Evolutionary conservation across 2,888 invertebrate genomes (phyloP).

Genomic region (Epinotia demarniana): DNA sequence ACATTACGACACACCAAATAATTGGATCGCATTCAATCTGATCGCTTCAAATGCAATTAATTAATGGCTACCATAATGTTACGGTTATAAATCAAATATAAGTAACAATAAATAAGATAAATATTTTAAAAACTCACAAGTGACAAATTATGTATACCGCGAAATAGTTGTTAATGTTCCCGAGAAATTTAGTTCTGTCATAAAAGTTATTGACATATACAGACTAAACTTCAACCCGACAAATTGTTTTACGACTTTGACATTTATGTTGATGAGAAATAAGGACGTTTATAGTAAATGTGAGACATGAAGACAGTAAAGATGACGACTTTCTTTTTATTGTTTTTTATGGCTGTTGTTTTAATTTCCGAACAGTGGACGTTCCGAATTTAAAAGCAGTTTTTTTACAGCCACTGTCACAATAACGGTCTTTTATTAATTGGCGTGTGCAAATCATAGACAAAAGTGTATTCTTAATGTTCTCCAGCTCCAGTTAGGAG

Average conservation of each 20-base stretch:
- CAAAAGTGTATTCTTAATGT: conserved; percentile 16
- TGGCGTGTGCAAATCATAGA: conserved; percentile 31
- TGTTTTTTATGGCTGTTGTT: conserved; percentile 31
- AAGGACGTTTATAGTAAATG: neutral
- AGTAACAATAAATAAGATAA: conserved; percentile 29
- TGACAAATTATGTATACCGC: conserved; percentile 37
- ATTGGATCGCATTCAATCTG: neutral
- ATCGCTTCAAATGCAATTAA: neutral
- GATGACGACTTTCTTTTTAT: conserved; percentile 19
- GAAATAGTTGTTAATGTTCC: conserved; percentile 36
- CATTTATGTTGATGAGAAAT: neutral
- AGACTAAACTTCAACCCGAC: neutral
- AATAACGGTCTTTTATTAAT: conserved; percentile 44
- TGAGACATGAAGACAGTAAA: neutral
- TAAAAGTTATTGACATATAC: conserved; percentile 37
- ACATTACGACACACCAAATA: neutral
- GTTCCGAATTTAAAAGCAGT: conserved; percentile 33
- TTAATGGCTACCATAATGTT: conserved; percentile 36
- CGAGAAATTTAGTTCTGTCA: conserved; percentile 32
- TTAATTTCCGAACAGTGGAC: conserved; percentile 37
- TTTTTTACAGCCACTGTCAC: conserved; percentile 31
- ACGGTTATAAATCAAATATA: conserved; percentile 32
- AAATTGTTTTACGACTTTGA: neutral
- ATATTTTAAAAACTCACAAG: conserved; percentile 34
- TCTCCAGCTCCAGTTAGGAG: neutral